These are phyloP conservation scores for Clarias gariepinus DNA, from an alignment of 2,113 vertebrate genomes.

Conservation along the genomic window DNA sequence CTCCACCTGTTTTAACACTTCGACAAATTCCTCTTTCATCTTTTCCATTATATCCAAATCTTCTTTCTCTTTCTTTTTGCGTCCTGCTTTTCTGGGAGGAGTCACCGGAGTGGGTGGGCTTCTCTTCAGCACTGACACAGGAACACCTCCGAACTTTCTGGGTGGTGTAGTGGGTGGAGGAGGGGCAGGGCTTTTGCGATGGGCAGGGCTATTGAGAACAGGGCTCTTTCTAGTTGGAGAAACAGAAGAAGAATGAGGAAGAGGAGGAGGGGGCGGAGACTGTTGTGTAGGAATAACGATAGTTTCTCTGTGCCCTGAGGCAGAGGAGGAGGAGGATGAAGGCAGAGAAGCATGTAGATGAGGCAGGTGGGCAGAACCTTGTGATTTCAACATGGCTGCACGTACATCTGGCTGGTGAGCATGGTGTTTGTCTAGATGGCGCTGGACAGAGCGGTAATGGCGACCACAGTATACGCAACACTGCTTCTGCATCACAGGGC, in stretches of 20 bases:
- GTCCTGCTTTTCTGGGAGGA: constrained; percentile 60
- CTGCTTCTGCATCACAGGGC: constrained; percentile 62
- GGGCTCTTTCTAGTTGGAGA: constrained; percentile 58
- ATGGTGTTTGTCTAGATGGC: constrained; percentile 77
- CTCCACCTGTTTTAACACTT: constrained; percentile 59
- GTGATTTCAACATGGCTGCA: constrained; percentile 62
- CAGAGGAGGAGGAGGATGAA: constrained; percentile 49
- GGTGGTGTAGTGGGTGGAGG: constrained; percentile 58
- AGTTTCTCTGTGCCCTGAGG: constrained; percentile 29
- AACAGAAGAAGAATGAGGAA: constrained; percentile 58
- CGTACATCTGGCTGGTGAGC: constrained; percentile 73
- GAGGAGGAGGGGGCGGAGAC: constrained; percentile 16
- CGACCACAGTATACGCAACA: constrained; percentile 75
- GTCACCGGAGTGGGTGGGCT: constrained; percentile 65
- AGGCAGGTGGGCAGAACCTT: constrained; percentile 65
- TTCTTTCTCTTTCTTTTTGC: constrained; percentile 64
- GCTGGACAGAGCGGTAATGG: constrained; percentile 74
- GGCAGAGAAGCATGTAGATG: constrained; percentile 57
- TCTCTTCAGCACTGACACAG: constrained; percentile 71
- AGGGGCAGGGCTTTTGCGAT: constrained; percentile 51
- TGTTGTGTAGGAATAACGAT: constrained; percentile 40
- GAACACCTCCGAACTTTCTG: constrained; percentile 64
- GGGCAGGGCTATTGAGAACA: constrained; percentile 37
- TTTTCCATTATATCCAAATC: constrained; percentile 62
- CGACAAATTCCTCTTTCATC: constrained; percentile 64